These are phyloP conservation scores for Xestia c-nigrum DNA, from an alignment of 2,888 invertebrate genomes.

Conservation along the genomic window DNA sequence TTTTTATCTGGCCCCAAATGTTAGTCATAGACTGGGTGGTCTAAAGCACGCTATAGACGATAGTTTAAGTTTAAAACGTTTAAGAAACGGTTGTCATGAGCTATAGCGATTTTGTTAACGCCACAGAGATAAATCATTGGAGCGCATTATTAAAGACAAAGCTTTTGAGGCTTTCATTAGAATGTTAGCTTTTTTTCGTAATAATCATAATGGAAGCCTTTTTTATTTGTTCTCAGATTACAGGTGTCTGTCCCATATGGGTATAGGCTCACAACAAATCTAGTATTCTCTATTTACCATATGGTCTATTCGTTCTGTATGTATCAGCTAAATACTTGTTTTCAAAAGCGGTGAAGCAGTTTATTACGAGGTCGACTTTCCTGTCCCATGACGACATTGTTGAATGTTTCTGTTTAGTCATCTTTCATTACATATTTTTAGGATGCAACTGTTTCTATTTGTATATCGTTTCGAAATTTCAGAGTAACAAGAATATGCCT, in stretches of 20 bases:
- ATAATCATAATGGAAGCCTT: background rate
- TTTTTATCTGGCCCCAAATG: background rate
- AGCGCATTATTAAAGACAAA: too few relatives aligned
- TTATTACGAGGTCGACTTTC: background rate
- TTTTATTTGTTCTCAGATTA: background rate
- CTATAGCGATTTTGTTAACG: background rate
- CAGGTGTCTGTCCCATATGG: background rate
- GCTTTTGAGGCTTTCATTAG: background rate
- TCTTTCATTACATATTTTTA: slow-evolving; percentile 13
- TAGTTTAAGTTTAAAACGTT: background rate
- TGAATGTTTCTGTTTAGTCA: background rate
- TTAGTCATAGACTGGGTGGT: background rate
- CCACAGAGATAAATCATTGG: background rate
- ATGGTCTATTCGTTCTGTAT: background rate
- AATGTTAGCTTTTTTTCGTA: background rate
- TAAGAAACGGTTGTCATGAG: background rate
- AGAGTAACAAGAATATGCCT: slow-evolving; percentile 1
- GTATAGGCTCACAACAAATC: background rate
- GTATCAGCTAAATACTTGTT: background rate
- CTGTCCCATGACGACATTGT: background rate
- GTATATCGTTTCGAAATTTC: background rate
- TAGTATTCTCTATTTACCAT: background rate
- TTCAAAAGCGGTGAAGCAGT: background rate
- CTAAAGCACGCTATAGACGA: background rate
- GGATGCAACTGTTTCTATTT: background rate